These are phyloP conservation scores for Netelia virgata DNA, from an alignment of 2,888 invertebrate genomes.

Conservation along the genomic window DNA sequence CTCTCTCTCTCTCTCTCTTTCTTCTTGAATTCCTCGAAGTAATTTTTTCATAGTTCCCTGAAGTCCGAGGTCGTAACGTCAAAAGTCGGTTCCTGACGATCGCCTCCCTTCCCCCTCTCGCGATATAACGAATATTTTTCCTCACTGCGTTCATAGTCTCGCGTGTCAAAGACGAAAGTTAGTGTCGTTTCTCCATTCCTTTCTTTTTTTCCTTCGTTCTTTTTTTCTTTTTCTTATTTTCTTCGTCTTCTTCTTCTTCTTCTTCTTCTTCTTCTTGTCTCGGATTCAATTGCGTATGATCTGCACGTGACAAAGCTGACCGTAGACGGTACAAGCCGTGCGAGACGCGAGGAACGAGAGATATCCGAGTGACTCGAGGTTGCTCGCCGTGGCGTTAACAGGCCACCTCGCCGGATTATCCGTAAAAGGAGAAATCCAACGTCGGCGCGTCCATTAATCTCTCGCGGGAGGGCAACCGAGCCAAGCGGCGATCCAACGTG, in stretches of 20 bases:
- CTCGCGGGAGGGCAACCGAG: conserved; percentile 19
- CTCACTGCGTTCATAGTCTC: neutral
- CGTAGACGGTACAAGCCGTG: neutral
- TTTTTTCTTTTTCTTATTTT: too few relatives aligned
- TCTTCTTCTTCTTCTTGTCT: conserved; percentile 16
- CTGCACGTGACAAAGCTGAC: conserved; percentile 4
- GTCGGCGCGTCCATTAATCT: conserved; percentile 67
- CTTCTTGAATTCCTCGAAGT: conserved; percentile 28
- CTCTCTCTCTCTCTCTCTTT: conserved; percentile 24
- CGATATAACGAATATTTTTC: neutral
- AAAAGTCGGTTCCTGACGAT: neutral
- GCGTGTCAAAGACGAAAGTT: neutral
- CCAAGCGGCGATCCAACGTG: conserved; percentile 5
- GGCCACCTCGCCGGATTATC: conserved; percentile 60
- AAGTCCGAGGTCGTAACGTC: conserved; percentile 2
- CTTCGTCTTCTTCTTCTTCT: neutral
- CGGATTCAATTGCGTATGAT: conserved; percentile 10
- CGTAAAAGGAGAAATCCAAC: conserved; percentile 66
- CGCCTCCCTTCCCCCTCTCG: neutral
- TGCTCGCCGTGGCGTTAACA: conserved; percentile 52
- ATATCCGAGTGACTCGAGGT: conserved; percentile 48
- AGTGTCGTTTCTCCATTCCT: too few relatives aligned
- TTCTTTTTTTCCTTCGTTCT: too few relatives aligned
- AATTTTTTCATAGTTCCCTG: neutral
- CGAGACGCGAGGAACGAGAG: conserved; percentile 25